Evolutionary conservation across 64 coral and sea anemone genomes (phyloP), one percentile per base, ranked within the genome.

Genomic region (Montipora sp.): DNA sequence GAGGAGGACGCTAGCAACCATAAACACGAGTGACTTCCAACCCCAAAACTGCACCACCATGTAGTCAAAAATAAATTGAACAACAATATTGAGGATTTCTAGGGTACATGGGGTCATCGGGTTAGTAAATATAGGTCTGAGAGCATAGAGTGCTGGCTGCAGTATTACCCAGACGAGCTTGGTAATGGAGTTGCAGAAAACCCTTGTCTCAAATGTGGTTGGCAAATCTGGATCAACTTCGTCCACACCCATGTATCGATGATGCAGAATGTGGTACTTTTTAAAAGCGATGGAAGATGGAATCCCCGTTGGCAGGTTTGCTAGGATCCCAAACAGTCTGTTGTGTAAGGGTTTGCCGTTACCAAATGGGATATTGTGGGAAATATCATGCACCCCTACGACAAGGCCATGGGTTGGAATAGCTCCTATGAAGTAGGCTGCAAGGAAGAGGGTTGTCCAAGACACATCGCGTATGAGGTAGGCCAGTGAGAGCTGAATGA

Each of bases 151-250:
- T 22, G 92, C 92, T 2, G 87, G 86, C 6, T 88, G 83, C 0
- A 93, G 59, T 70, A 80, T 81, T 2, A 96, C 95, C 60, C 86
- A 96, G 0, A 96, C 43, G 3, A 92, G 19, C 58, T 96, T 96
- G 7, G 85, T 79, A 18, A 76, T 48, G 11, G 90, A 77, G 47
- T 88, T 96, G 9, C 48, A 75, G 80, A 96, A 96, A 5, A 96
- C 47, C 21, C 79, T 50, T 0, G 83, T 90, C 88, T 96, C 95
- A 58, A 53, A 86, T 48, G 20, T 67, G 13, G 95, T 96, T 11
- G 95, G 95, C 50, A 96, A 27, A 79, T 93, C 95, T 20, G 87
- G 85, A 48, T 96, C 95, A 4, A 96, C 66, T 15, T 93, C 90
- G n/a, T 89, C 90, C 7, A 90, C 85, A 3, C 95, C 95, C 66